A percentile compares a stretch with the other conserved stretches of the same genome.
Evolutionary conservation across 2,113 vertebrate genomes (phyloP).

Genomic region (Myxocyprinus asiaticus): DNA sequence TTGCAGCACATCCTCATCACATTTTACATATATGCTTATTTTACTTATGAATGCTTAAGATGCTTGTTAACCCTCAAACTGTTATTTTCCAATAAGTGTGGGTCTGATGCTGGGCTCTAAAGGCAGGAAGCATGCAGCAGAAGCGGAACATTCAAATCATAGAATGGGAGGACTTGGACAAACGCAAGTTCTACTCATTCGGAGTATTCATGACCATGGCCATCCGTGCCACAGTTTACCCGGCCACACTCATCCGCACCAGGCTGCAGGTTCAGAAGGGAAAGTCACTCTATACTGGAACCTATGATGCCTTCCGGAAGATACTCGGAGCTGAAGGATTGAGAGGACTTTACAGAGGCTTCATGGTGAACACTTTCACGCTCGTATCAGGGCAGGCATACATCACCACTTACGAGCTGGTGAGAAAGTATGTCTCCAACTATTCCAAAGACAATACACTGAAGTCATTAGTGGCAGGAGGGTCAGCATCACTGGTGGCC

Average conservation of each 20-base stretch:
- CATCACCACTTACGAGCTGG: conserved; percentile 93
- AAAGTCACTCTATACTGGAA: conserved; percentile 88
- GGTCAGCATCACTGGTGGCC: conserved; percentile 90
- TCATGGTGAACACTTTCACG: conserved; percentile 93
- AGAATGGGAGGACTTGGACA: conserved; percentile 98
- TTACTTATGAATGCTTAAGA: background rate
- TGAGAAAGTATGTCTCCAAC: conserved; percentile 84
- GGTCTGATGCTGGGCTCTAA: conserved; percentile 29
- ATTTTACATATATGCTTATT: no score
- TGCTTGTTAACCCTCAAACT: background rate
- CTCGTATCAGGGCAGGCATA: conserved; percentile 94
- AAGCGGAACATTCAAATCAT: conserved; percentile 93
- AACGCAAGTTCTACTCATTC: conserved; percentile 93
- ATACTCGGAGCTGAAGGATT: conserved; percentile 86
- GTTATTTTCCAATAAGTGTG: background rate
- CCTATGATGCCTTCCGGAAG: conserved; percentile 89
- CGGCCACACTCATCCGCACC: conserved; percentile 91
- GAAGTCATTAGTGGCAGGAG: conserved; percentile 90
- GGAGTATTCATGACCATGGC: conserved; percentile 95
- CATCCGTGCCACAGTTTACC: conserved; percentile 92
- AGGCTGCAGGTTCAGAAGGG: conserved; percentile 94
- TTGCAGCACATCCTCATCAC: no score
- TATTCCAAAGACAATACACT: conserved; percentile 88
- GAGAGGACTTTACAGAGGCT: conserved; percentile 88
- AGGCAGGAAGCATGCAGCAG: conserved; percentile 71